Base-by-base conservation (phyloP, 2,888 invertebrate species). In the Polydrusus pterygomalis region DNA sequence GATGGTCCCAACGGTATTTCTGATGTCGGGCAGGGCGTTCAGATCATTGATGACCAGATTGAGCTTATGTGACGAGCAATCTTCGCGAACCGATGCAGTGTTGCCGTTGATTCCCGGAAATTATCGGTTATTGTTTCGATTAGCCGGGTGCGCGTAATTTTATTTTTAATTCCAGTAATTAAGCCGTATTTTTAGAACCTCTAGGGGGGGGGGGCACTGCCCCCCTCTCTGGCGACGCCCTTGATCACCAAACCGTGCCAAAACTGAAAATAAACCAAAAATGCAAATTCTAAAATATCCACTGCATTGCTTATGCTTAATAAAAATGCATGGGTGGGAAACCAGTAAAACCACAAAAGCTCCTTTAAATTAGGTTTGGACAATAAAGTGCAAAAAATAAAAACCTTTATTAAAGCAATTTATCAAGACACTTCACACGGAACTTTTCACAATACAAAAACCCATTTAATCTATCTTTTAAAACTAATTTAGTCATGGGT, bases 381-480 rank as follows among this genome's bases (percentile, higher is more conserved):
- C 65, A 64, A 58, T 74, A 74, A 70, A 74, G 56, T 40, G 45
- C 51, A 67, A 64, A 70, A 75, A 75, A 64, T 70, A 51, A 45
- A 56, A 30, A 40, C 64, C 63, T 69, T 73, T 73, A 75, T 69
- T 77, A 64, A 64, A 64, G 77, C 77, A 73, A 77, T 77, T 77
- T 73, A 77, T 77, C 77, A 77, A 75, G 75, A 75, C 75, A 75
- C 75, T 70, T 75, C 70, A 70, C 71, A 75, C 71, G 70, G 47
- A 62, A 62, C 71, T 68, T 76, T 72, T 72, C 45, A 71, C 77
- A 77, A 73, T 70, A 77, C 73, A 70, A 70, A 72, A 77, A 77
- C 70, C 77, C 77, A 73, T 77, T 77, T 77, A 77, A 77, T 77
- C 77, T 73, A 77, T 77, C 73, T 77, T 77, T 77, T 73, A 73